Base-by-base conservation (phyloP, 92 coral and sea anemone species). In the Virgularia gustaviana region DNA sequence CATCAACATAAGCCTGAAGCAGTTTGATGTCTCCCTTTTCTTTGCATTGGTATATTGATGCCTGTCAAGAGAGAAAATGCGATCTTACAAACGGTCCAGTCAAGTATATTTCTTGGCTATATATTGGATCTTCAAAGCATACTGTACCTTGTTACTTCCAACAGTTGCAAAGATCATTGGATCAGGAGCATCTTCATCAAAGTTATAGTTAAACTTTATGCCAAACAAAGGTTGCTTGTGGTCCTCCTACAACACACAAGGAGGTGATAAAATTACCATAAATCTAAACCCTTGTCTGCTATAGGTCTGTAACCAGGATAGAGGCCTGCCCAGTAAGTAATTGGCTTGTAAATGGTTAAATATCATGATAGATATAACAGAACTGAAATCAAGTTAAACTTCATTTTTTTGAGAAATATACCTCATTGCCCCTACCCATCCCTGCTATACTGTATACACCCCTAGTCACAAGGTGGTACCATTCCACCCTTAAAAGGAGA, bases 221-320 rank as follows among this genome's bases (percentile, higher is more conserved):
- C 96, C 96, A 79, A 94, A 94, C 71, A 94, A 59, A 0, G 99
- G 99, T 71, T 85, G 94, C 79, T 94, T 94, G 79, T 94, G 99
- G 57, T 94, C 99, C 72, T 94, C 99, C 99, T 94, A 60, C 1
- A 41, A 61, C 30, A 24, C 30, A 61, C 23, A 61, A 47, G 20
- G 36, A 7, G 24, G 24, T 13, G 41, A 20, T 30, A 11, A 70
- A 6, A 24, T 37, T 11, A 13, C 0, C 8, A 56, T 0, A 18
- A 4, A 4, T 43, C 38, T 72, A 2, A 39, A 72, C n/a, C n/a
- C n/a, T n/a, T n/a, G n/a, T n/a, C n/a, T n/a, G n/a, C n/a, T n/a
- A n/a, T n/a, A n/a, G n/a, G n/a, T n/a, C n/a, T n/a, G n/a, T n/a
- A n/a, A n/a, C n/a, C n/a, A n/a, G n/a, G n/a, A n/a, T n/a, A n/a